Evolutionary conservation across 2,797 vertebrate species (phyloP).

Genomic region (Ceryle rudis): DNA sequence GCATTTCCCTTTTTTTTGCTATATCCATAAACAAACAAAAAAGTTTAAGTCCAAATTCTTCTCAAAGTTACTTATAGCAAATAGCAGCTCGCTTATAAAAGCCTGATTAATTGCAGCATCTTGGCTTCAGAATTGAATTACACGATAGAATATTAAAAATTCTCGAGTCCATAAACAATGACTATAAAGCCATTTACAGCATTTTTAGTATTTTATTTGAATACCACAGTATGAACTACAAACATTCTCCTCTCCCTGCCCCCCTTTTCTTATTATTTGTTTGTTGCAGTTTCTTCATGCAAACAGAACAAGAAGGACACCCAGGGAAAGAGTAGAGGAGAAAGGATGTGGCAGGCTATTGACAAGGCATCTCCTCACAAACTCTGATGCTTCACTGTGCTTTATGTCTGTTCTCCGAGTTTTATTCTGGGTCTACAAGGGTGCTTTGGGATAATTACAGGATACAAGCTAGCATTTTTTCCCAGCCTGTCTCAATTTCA

Average conservation of each 20-base stretch:
- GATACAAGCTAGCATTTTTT: not conserved
- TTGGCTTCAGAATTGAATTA: conserved; percentile 59
- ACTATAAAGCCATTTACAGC: conserved; percentile 49
- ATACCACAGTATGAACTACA: conserved; percentile 7
- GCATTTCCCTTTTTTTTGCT: not conserved
- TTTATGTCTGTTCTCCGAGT: not conserved
- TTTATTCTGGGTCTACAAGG: conserved; percentile 19
- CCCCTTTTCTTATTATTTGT: not conserved
- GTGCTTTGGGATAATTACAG: conserved; percentile 28
- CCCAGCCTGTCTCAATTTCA: conserved; percentile 39
- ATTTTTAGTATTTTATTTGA: conserved; percentile 59
- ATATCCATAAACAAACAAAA: not conserved
- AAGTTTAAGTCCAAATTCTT: not conserved
- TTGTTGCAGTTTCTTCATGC: not conserved
- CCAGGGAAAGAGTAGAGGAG: not conserved
- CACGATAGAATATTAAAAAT: conserved; percentile 47
- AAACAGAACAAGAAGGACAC: not conserved
- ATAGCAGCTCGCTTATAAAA: conserved; percentile 7
- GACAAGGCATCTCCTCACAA: not conserved
- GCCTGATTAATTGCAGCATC: conserved; percentile 44
- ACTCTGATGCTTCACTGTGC: not conserved
- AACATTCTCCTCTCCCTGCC: not conserved
- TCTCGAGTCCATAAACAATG: conserved; percentile 61
- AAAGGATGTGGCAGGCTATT: not conserved
- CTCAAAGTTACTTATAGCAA: conserved; percentile 8